Evolutionary conservation across 2,113 vertebrate species (phyloP), one percentile per base, ranked within the genome.

Genomic region (Gadus macrocephalus): DNA sequence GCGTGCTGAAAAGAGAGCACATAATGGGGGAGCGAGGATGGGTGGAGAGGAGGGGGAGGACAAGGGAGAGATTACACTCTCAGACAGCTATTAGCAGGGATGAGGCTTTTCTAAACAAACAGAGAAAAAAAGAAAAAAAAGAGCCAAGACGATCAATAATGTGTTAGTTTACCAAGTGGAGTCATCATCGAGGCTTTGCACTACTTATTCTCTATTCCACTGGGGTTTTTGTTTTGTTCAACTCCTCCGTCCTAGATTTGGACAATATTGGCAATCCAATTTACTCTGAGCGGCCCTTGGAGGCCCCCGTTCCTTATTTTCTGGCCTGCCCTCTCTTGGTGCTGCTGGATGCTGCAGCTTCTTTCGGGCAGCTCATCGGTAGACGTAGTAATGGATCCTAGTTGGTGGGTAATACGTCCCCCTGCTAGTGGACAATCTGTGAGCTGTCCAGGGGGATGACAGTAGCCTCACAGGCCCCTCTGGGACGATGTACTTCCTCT

Each of bases 61-160:
- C 84, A 85, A 87, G 87, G 83, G 85, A 81, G 86, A 88, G 92
- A 92, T 91, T 93, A 93, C 85, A 83, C 81, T 87, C 83, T 88
- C 78, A 91, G 89, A 88, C 89, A 89, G 90, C 89, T 89, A 92
- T 91, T 92, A 92, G 89, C 83, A 69, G 80, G 87, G 91, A 91
- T 91, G 89, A 92, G 85, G 87, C 88, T 91, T 86, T 88, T 91
- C 90, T 90, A 91, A 91, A 92, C 90, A 93, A 92, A 93, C 85
- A 90, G 87, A 75, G 66, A 53, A 70, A 71, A 88, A 86, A 85
- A 49, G 20, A 49, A 49, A 49, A 49, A 9, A 49, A 49, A 49
- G 8, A 49, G 42, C 42, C 7, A 9, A 76, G 86, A 83, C 70
- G 82, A 92, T 93, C 92, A 92, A 92, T 92, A 92, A 81, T 88